These are phyloP conservation scores for Gonioctena quinquepunctata DNA, from an alignment of 1,140 invertebrate genomes.

Conservation along the genomic window DNA sequence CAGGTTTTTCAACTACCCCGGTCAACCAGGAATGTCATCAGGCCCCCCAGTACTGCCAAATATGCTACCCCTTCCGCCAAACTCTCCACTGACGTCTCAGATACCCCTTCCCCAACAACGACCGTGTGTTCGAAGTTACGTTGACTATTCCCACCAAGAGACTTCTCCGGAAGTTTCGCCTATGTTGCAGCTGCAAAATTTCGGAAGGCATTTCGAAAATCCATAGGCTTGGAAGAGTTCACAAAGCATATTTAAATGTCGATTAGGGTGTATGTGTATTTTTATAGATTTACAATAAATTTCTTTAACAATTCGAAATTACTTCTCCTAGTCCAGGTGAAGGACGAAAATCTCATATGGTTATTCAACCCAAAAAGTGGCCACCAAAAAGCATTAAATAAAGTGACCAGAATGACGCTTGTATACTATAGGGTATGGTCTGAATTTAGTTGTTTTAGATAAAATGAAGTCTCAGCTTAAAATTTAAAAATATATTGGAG, in stretches of 20 bases:
- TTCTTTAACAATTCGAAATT: too few species aligned
- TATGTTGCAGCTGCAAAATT: constrained; percentile 52
- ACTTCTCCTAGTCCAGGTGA: too few species aligned
- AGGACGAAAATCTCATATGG: too few species aligned
- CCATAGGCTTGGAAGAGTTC: constrained; percentile 21
- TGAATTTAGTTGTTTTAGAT: too few species aligned
- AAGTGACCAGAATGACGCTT: too few species aligned
- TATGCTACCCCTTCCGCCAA: constrained; percentile 26
- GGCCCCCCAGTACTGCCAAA: constrained; percentile 49
- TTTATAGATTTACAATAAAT: neutral
- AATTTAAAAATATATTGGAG: too few species aligned
- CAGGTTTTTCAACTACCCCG: constrained; percentile 63
- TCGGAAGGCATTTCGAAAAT: constrained; percentile 51
- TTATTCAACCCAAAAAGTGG: too few species aligned
- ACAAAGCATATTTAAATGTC: neutral
- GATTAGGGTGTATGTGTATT: neutral
- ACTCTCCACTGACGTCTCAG: constrained; percentile 15
- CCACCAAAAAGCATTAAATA: too few species aligned
- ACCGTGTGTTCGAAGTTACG: constrained; percentile 38
- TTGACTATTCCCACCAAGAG: constrained; percentile 34
- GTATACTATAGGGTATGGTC: too few species aligned
- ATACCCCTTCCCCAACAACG: constrained; percentile 11
- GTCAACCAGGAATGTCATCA: constrained; percentile 55
- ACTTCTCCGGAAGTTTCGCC: constrained; percentile 43
- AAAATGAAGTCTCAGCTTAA: too few species aligned